Evolutionary conservation across 2,888 invertebrate species (phyloP), one percentile per base, ranked within the genome.

Genomic region (Mystacides longicornis): DNA sequence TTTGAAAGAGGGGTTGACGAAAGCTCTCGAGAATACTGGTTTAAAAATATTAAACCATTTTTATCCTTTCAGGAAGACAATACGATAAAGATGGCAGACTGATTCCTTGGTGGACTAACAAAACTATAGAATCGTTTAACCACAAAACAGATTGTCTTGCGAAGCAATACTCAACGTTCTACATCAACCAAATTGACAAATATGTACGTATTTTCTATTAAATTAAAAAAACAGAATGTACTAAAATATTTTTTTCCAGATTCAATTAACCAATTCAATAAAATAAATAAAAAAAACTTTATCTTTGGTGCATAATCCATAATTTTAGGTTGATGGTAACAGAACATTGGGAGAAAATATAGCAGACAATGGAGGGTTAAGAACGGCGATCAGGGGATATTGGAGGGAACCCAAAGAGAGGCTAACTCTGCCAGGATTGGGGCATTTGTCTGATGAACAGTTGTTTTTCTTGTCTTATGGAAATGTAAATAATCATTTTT

Each of bases 41-140:
- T n/a, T n/a, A n/a, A n/a, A n/a, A n/a, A n/a, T n/a, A n/a, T n/a
- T n/a, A n/a, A n/a, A n/a, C n/a, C n/a, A n/a, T n/a, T n/a, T n/a
- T n/a, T n/a, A n/a, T n/a, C n/a, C n/a, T 58, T 66, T 33, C 65
- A 82, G 91, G 94, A 14, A 81, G 92, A 49, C 85, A 87, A 65
- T 93, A 87, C 65, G 93, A 95, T 67, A 86, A 86, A 65, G 77
- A 83, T 62, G 95, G 95, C 11, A 92, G 92, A 70, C 76, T 89
- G 64, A 72, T 86, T n/a, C 87, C 89, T 58, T 95, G 94, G 94
- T 95, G 94, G 94, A 83, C 85, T 1, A 86, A 89, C 63, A 73
- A 75, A 45, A 92, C 93, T 0, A 82, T 89, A 48, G 71, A 76
- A 14, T 83, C 83, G 19, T 96, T 91, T 68, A 80, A 85, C 51